phyloP scores from a whole-genome alignment of 2,113 vertebrate species.

The Poeciliopsis turrubarensis region DNA sequence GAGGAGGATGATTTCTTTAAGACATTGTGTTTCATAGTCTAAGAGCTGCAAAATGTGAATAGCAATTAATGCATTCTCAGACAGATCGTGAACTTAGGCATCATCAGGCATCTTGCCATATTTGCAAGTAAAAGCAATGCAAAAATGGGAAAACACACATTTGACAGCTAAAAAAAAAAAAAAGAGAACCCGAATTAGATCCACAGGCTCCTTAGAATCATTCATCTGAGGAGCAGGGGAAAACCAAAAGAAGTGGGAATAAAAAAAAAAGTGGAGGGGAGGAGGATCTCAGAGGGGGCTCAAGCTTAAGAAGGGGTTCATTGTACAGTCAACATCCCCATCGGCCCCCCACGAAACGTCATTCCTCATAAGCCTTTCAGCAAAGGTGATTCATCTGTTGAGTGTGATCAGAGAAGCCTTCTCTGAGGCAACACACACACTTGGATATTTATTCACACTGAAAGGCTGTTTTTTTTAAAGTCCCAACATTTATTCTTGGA shows the following conservation, averaged over 20 bases:
- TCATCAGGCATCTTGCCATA: slow-evolving; percentile 43
- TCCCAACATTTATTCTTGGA: not conserved
- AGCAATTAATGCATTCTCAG: slow-evolving; percentile 32
- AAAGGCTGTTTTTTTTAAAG: slow-evolving; percentile 25
- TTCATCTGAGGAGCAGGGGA: slow-evolving; percentile 17
- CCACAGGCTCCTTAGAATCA: slow-evolving; percentile 15
- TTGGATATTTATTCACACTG: not conserved
- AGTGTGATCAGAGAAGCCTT: slow-evolving; percentile 33
- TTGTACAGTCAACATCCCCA: slow-evolving; percentile 47
- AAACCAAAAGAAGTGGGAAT: slow-evolving; percentile 41
- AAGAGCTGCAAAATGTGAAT: slow-evolving; percentile 18
- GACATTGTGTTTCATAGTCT: slow-evolving; percentile 4
- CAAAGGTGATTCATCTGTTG: slow-evolving; percentile 68
- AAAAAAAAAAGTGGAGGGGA: slow-evolving; percentile 24
- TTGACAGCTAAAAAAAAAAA: not conserved
- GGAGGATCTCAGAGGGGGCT: slow-evolving; percentile 38
- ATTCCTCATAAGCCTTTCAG: slow-evolving; percentile 32
- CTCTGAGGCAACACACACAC: not conserved
- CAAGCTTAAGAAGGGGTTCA: slow-evolving; percentile 65
- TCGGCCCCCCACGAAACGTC: slow-evolving; percentile 4
- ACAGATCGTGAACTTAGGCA: slow-evolving; percentile 40
- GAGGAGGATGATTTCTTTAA: not conserved
- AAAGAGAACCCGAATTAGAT: not conserved
- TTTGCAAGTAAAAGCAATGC: slow-evolving; percentile 24
- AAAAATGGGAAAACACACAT: slow-evolving; percentile 1